Base-by-base conservation (phyloP, 1,140 invertebrate species). In the Sweltsa coloradensis region DNA sequence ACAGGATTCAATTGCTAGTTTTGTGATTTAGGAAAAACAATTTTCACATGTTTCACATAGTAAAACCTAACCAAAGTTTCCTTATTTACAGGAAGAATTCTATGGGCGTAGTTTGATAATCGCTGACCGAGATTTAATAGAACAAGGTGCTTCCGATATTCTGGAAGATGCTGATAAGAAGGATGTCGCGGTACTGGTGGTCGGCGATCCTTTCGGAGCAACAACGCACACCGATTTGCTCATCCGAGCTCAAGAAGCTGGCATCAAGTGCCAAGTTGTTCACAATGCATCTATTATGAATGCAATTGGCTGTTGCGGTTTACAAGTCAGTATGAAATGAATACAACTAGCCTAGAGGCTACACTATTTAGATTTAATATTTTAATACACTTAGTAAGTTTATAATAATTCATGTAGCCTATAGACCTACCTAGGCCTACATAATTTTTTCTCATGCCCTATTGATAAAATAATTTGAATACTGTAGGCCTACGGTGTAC, bases 241-340 rank as follows among this genome's bases (percentile, higher is more conserved):
- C 37, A 63, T 99, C 26, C 70, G 95, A 61, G 93, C 94, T 25
- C 81, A 79, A 60, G 74, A 94, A 59, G 74, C 76, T 57, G 72
- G 73, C 27, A 79, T 91, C 41, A 60, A 74, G 50, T 71, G 74
- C 45, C 60, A 69, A 66, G 77, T 99, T 11, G 70, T 99, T 53
- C 96, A 99, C 62, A 99, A 99, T 81, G 91, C 96, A 5, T 99
- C 95, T 2, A 99, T 99, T 54, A 77, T 99, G 69, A 98, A 93
- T 75, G 96, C 96, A 6, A 76, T 97, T 19, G 95, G 93, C 18
- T 96, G 90, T 60, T 95, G 89, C 73, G 96, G 96, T 11, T 26
- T 51, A 19, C 49, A 51, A 24, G 43, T 51, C 44, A 48, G 34
- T 51, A 18, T 34, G 11, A 37, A 22, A 40, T n/a, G n/a, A n/a